Conservation (phyloP, 2,888 invertebrate species). For the Erpobdella octoculata region DNA sequence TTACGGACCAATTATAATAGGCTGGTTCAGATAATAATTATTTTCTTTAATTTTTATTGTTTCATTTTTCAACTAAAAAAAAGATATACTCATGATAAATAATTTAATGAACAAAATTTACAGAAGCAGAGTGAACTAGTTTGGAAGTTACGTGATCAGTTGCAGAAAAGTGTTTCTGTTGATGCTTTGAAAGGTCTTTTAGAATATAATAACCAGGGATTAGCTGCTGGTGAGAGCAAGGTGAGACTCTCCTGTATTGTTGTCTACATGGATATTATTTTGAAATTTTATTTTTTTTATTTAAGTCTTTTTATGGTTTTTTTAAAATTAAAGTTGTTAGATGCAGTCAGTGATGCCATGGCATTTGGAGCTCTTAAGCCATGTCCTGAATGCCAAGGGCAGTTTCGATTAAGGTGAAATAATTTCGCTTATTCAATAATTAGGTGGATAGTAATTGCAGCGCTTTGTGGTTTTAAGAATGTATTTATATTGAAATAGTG, state of each 20-base stretch:
- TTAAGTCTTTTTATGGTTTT: slow-evolving; percentile 34
- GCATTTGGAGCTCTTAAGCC: slow-evolving; percentile 73
- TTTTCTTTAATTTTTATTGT: slow-evolving; percentile 37
- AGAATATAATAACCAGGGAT: slow-evolving; percentile 64
- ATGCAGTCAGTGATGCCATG: slow-evolving; percentile 73
- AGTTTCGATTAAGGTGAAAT: slow-evolving; percentile 55
- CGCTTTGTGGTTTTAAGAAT: no score
- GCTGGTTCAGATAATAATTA: slow-evolving; percentile 32
- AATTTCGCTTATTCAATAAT: not conserved
- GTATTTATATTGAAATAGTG: slow-evolving; percentile 6
- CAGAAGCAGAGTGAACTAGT: slow-evolving; percentile 67
- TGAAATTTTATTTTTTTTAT: slow-evolving; percentile 37
- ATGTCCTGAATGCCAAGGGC: slow-evolving; percentile 74
- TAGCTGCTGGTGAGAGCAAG: slow-evolving; percentile 63
- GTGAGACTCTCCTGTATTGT: slow-evolving; percentile 52
- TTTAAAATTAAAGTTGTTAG: slow-evolving; percentile 60
- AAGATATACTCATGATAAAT: not conserved
- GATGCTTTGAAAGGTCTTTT: slow-evolving; percentile 62
- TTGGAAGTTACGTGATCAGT: slow-evolving; percentile 62
- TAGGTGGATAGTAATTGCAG: not conserved
- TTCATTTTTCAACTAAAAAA: no score
- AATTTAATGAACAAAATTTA: not conserved
- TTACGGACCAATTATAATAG: not conserved
- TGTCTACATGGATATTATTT: no score
- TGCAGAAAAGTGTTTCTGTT: slow-evolving; percentile 60